Evolutionary conservation across 2,888 invertebrate species (phyloP).

Genomic region (Slavum lentiscoides): DNA sequence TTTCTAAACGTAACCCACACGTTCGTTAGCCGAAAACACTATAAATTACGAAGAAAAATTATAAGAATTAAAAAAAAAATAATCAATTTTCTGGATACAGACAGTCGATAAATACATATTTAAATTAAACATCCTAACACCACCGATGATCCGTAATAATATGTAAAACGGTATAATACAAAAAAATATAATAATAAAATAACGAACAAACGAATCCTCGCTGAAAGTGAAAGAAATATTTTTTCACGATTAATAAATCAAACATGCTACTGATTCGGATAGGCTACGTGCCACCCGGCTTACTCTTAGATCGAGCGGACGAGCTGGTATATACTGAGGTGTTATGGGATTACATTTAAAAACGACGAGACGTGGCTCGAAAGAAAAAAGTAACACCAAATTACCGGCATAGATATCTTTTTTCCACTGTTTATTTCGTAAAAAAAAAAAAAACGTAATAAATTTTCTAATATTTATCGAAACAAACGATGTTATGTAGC

Average conservation of each 20-base stretch:
- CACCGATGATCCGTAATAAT: no score
- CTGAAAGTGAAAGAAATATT: background rate
- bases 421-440: background rate
- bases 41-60: no score
- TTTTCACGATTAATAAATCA: slow-evolving; percentile 10
- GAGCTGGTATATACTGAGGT: background rate
- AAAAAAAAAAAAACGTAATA: no score
- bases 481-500: no score
- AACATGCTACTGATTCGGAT: slow-evolving; percentile 5
- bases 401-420: background rate
- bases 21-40: no score
- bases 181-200: no score
- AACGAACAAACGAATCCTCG: background rate
- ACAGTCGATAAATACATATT: no score
- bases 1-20: no score
- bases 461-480: no score
- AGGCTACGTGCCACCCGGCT: background rate
- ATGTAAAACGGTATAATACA: background rate
- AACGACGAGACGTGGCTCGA: background rate
- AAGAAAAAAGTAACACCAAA: background rate
- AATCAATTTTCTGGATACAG: no score
- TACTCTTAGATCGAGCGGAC: background rate
- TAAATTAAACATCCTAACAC: no score
- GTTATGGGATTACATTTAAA: background rate
- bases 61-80: no score